These are phyloP conservation scores for Eupristina koningsbergeri DNA, from an alignment of 1,140 invertebrate genomes.

Conservation along the genomic window DNA sequence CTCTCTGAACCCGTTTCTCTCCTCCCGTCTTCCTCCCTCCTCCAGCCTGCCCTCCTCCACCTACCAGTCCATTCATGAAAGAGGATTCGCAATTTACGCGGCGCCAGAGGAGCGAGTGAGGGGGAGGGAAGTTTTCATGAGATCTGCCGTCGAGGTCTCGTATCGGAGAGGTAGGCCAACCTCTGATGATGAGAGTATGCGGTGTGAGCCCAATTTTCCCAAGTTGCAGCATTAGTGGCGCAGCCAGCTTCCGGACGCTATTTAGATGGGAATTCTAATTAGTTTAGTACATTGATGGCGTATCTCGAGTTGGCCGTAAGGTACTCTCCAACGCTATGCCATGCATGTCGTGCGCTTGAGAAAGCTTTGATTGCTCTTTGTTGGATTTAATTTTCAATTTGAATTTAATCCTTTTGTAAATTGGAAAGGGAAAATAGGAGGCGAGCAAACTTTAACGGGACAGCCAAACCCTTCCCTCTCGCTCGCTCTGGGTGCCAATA, in stretches of 20 bases:
- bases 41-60: neutral
- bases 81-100: conserved; percentile 48
- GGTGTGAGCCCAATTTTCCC: neutral
- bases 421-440: neutral
- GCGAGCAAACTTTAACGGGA: neutral
- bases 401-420: no score
- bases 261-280: conserved; percentile 15
- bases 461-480: no score
- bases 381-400: no score
- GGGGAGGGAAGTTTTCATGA: neutral
- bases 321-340: no score
- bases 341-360: neutral
- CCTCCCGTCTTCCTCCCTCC: neutral
- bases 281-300: conserved; percentile 2
- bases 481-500: no score
- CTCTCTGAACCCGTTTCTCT: conserved; percentile 49
- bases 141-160: neutral
- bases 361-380: neutral
- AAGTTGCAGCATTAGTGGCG: neutral
- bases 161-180: no score
- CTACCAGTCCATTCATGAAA: conserved; percentile 54
- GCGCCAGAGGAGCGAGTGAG: conserved; percentile 26
- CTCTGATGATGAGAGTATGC: neutral
- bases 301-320: neutral
- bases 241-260: neutral